Evolutionary conservation across 2,888 invertebrate species (phyloP).

Genomic region (Limenitis camilla): DNA sequence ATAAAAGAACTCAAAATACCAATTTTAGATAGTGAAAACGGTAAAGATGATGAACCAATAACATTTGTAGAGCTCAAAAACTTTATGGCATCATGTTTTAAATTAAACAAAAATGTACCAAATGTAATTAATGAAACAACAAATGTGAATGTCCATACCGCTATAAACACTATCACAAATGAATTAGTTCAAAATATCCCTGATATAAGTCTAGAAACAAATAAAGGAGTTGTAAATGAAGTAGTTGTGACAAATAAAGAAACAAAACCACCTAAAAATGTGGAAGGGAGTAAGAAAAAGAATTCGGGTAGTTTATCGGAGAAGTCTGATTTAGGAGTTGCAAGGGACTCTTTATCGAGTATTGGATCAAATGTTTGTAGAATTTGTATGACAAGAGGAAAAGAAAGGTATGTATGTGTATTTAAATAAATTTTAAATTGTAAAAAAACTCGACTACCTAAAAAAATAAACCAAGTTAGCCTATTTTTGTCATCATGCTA

Average conservation of each 20-base stretch:
- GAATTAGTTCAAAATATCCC: conserved; percentile 33
- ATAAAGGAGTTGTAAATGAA: conserved; percentile 36
- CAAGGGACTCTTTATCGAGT: conserved; percentile 65
- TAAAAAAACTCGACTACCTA: no score
- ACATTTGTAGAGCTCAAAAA: conserved; percentile 53
- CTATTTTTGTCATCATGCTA: no score
- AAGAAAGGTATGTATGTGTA: conserved; percentile 47
- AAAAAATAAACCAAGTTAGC: no score
- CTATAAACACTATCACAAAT: conserved; percentile 28
- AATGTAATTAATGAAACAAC: conserved; percentile 35
- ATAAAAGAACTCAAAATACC: conserved; percentile 47
- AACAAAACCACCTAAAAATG: conserved; percentile 40
- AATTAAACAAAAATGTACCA: conserved; percentile 41
- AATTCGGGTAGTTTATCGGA: conserved; percentile 47
- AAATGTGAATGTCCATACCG: conserved; percentile 34
- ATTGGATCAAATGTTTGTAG: conserved; percentile 77
- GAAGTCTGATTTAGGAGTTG: conserved; percentile 46
- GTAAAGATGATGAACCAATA: conserved; percentile 36
- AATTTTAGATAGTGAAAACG: conserved; percentile 31
- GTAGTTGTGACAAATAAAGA: conserved; percentile 45
- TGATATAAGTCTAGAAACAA: conserved; percentile 32
- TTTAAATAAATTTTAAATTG: no score
- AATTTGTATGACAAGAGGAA: conserved; percentile 75
- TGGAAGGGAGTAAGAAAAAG: conserved; percentile 45
- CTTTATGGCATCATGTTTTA: conserved; percentile 60